Conservation (phyloP, 2,113 vertebrate genomes). For the Rafetus swinhoei region DNA sequence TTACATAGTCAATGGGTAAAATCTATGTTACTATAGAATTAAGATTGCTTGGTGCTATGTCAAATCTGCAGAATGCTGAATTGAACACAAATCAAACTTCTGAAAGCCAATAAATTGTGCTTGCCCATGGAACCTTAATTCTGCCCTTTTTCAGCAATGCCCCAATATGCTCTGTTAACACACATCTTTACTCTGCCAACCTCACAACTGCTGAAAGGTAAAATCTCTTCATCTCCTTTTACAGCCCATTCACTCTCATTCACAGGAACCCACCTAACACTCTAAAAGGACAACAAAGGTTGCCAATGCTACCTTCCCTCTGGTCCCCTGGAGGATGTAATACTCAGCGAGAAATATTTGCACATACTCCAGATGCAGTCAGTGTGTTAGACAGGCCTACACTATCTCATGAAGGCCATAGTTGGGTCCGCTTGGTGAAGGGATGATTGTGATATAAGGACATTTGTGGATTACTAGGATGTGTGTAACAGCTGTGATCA, state of each 20-base stretch:
- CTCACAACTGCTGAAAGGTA: not conserved
- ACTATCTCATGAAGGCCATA: not conserved
- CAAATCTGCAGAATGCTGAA: not conserved
- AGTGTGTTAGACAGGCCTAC: not conserved
- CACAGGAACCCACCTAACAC: not conserved
- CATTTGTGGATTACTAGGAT: not conserved
- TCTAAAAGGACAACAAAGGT: not conserved
- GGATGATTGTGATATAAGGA: not conserved
- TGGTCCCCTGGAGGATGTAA: not conserved
- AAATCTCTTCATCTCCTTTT: not conserved
- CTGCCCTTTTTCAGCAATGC: not conserved
- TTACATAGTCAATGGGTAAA: not conserved
- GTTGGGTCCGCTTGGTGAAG: not conserved
- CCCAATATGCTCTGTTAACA: not conserved
- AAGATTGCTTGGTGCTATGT: not conserved
- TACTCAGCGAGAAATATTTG: not conserved
- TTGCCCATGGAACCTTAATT: not conserved
- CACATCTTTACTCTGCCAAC: not conserved
- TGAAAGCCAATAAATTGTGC: not conserved
- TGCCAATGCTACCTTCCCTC: not conserved
- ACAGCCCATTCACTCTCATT: not conserved
- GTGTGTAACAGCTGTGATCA: not conserved
- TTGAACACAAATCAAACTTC: not conserved
- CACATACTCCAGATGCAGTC: not conserved
- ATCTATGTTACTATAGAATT: not conserved